A percentile compares a stretch with the other conserved stretches of the same genome.
These are phyloP conservation scores for Andrena bucephala DNA, from an alignment of 2,888 invertebrate species.

Conservation along the genomic window DNA sequence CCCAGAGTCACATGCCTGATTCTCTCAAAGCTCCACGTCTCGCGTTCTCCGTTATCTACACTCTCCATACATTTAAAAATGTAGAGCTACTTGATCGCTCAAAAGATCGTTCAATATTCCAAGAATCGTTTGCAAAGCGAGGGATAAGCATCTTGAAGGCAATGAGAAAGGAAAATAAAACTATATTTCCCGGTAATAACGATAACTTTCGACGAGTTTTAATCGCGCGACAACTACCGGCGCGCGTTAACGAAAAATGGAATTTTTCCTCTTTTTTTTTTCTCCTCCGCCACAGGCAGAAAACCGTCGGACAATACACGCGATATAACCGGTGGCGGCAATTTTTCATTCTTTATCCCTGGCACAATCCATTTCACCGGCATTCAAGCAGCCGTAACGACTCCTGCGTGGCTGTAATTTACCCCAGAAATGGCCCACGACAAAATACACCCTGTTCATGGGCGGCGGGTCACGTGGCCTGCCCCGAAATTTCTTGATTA, in stretches of 20 bases:
- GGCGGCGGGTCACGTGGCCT: constrained; percentile 49
- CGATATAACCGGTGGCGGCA: constrained; percentile 50
- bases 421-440: constrained; percentile 75
- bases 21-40: too few species aligned
- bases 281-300: constrained; percentile 1
- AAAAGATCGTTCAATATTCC: background rate
- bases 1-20: too few species aligned
- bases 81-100: too few species aligned
- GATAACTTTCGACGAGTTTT: constrained; percentile 15
- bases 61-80: too few species aligned
- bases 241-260: constrained; percentile 33
- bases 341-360: constrained; percentile 60
- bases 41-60: too few species aligned
- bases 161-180: background rate
- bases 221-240: constrained; percentile 20
- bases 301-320: constrained; percentile 49
- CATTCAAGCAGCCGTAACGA: constrained; percentile 64
- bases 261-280: constrained; percentile 33
- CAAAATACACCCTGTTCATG: constrained; percentile 57
- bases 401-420: constrained; percentile 77
- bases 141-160: background rate
- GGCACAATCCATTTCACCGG: constrained; percentile 57
- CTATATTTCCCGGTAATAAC: constrained; percentile 4
- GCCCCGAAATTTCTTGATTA: constrained; percentile 81
- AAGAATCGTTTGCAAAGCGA: background rate